phyloP scores from a whole-genome alignment of 2,113 vertebrate genomes.

The Hystrix brachyura region DNA sequence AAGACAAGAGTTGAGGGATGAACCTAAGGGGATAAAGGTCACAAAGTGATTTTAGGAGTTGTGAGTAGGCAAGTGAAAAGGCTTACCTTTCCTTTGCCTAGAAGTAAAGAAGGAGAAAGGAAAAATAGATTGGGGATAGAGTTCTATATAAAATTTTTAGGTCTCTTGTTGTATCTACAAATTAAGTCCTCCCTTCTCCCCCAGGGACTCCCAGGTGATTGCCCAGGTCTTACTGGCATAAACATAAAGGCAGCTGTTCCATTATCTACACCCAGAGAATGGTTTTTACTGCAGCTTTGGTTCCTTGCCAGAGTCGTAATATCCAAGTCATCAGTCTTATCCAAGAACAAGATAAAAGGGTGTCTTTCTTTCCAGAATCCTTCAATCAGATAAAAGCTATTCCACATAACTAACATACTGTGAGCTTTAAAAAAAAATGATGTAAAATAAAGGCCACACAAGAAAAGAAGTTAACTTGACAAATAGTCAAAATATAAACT shows the following conservation, averaged over 20 bases:
- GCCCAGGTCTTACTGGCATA: background rate
- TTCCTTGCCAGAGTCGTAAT: background rate
- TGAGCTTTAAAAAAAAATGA: background rate
- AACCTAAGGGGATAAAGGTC: background rate
- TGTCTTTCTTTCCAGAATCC: background rate
- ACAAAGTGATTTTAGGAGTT: background rate
- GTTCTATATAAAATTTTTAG: background rate
- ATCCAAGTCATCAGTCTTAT: background rate
- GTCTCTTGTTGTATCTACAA: background rate
- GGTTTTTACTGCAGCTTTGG: background rate
- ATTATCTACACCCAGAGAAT: background rate
- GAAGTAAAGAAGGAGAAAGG: background rate
- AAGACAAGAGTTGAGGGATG: background rate
- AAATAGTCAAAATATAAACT: background rate
- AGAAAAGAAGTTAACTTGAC: constrained; percentile 42
- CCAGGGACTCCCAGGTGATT: background rate
- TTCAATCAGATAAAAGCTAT: background rate
- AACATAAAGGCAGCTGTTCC: background rate
- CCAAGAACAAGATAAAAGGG: background rate
- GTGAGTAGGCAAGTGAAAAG: background rate
- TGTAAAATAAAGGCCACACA: background rate
- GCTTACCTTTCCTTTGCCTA: background rate
- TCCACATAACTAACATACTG: background rate
- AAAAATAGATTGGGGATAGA: background rate
- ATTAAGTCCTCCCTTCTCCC: background rate